Base-by-base conservation (phyloP, 2,113 vertebrate species). In the Malurus alboscapulatus region DNA sequence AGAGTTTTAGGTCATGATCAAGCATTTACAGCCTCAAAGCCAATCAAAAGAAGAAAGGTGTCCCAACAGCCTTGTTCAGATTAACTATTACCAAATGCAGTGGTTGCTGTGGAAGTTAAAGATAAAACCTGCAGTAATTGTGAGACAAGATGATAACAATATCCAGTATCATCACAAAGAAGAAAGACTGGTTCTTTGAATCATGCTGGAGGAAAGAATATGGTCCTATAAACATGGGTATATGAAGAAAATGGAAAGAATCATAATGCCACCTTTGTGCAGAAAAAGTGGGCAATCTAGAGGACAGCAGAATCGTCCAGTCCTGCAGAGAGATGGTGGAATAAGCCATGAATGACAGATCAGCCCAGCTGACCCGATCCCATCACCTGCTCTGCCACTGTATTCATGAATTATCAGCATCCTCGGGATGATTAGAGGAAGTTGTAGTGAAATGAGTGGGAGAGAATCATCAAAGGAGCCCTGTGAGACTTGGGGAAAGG, bases 151-250 rank as follows among this genome's bases (percentile, higher is more conserved):
- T 69, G 21, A 48, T 80, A 86, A 80, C 1, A 2, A 32, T 57
- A 68, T 17, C 45, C 36, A 45, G 1, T 26, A 36, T 21, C 27
- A 18, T 61, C 25, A 14, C 63, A 76, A 62, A 69, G 82, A 55
- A 32, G 73, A 88, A 76, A 63, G 50, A 48, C 21, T 45, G 42
- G 18, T 91, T 83, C 44, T 86, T 92, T 51, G 59, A 61, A 61
- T 72, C 30, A 9, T 21, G 7, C 25, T 65, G 24, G 45, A 61
- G 25, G 47, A 84, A 74, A n/a, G 27, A 88, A 40, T 7, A 66
- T 45, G 22, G 22, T 5, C 24, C 10, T 38, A 26, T 26, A 76
- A 67, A 50, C 0, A 0, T 82, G 29, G 44, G 18, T 29, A 55
- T 84, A 59, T 36, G 55, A 92, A 89, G 76, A 51, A 92, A 72